Percentiles rank a stretch among this genome's conserved stretches.
Evolutionary conservation across 1,140 invertebrate species (phyloP).

Genomic region (Caenorhabditis remanei): DNA sequence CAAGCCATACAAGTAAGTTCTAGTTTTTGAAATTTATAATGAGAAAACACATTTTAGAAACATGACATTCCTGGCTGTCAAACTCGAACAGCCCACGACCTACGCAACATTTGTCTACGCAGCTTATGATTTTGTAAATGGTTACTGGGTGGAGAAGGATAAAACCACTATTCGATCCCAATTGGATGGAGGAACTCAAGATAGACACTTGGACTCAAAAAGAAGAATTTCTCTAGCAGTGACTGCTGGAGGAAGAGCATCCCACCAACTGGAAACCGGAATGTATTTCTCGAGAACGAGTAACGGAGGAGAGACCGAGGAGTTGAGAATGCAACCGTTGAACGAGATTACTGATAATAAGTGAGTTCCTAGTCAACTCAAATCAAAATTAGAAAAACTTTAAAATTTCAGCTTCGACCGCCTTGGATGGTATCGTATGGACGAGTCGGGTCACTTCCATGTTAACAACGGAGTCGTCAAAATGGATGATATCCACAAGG

Average conservation of each 20-base stretch:
- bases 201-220: slow-evolving; percentile 59
- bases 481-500: slow-evolving; percentile 64
- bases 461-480: slow-evolving; percentile 65
- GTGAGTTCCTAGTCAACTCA: slow-evolving; percentile 18
- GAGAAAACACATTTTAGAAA: slow-evolving; percentile 31
- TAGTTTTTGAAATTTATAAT: not conserved
- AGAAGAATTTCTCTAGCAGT: slow-evolving; percentile 61
- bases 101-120: slow-evolving; percentile 66
- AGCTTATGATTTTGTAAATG: slow-evolving; percentile 62
- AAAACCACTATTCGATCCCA: slow-evolving; percentile 63
- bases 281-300: slow-evolving; percentile 67
- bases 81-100: slow-evolving; percentile 63
- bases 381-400: not conserved
- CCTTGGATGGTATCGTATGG: slow-evolving; percentile 66
- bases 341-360: slow-evolving; percentile 68
- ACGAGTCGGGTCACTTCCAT: slow-evolving; percentile 59
- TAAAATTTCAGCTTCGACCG: slow-evolving; percentile 64
- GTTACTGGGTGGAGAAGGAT: slow-evolving; percentile 64
- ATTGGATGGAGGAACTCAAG: slow-evolving; percentile 66
- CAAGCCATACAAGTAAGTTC: slow-evolving; percentile 61
- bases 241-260: slow-evolving; percentile 64
- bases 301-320: slow-evolving; percentile 64
- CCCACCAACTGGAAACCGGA: slow-evolving; percentile 66
- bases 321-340: slow-evolving; percentile 62
- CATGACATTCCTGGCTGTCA: slow-evolving; percentile 65